Base-by-base conservation (phyloP, 2,888 invertebrate genomes). In the Nesidiocoris tenuis region DNA sequence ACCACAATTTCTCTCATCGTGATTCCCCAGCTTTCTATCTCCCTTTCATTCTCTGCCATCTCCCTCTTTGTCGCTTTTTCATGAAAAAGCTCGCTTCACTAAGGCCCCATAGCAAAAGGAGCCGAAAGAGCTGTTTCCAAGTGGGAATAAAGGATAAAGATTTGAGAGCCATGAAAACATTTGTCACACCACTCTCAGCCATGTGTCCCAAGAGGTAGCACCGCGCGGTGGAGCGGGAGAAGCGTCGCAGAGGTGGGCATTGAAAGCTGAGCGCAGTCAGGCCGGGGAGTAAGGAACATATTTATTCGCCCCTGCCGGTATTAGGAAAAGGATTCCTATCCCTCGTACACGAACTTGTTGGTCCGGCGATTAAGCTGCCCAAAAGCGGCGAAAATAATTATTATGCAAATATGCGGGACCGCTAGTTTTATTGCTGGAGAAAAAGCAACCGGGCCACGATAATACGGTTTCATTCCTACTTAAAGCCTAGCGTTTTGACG, bases 141-240 rank as follows among this genome's bases (percentile, higher is more conserved):
- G 23, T 19, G 68, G 68, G 59, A 57, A 68, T 57, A 68, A 68
- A 57, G 68, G 59, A 68, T 68, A 68, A 68, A 68, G 68, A 68
- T 68, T 68, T 68, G 68, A 68, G 68, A 68, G 68, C 56, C 68
- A 57, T 68, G 68, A 68, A 68, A 68, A 68, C 68, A 68, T 68
- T 68, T 68, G 68, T 68, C 68, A 68, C 68, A 66, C 25, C 68
- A 21, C 68, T 56, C 68, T 56, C 17, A 18, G 18, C 66, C 55
- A n/a, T 25, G 2, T 39, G 39, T 39, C 39, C 39, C 39, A 39
- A 12, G 39, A 39, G 39, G 39, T 12, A 12, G 39, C 12, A 12
- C 5, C 39, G 39, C 39, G 39, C n/a, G n/a, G n/a, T n/a, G n/a
- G n/a, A n/a, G n/a, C n/a, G n/a, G n/a, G 39, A 39, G 39, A 12